phyloP scores from a whole-genome alignment of 2,888 invertebrate species.

The Bursaphelenchus okinawaensis region DNA sequence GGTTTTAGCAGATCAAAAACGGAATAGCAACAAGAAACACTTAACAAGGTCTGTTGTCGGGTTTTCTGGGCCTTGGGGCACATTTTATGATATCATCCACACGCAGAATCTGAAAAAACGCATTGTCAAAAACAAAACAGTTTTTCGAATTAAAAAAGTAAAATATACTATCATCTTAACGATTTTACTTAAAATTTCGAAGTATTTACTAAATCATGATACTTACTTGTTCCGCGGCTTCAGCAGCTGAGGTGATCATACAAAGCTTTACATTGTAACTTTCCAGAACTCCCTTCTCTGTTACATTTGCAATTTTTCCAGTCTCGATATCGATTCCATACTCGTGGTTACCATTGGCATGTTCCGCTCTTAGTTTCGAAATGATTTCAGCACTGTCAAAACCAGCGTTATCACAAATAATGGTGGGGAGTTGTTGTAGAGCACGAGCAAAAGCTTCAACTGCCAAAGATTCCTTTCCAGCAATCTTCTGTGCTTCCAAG shows the following conservation, averaged over 20 bases:
- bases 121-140: no score
- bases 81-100: constrained; percentile 89
- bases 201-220: background rate
- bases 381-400: constrained; percentile 92
- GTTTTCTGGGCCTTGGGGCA: constrained; percentile 48
- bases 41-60: constrained; percentile 53
- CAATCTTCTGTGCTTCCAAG: constrained; percentile 55
- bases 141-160: no score
- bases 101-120: constrained; percentile 80
- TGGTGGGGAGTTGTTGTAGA: constrained; percentile 74
- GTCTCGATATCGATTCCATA: constrained; percentile 81
- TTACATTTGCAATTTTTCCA: constrained; percentile 84
- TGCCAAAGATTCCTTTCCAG: constrained; percentile 94
- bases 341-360: constrained; percentile 73
- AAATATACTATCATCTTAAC: no score
- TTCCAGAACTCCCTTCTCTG: constrained; percentile 83
- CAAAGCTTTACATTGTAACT: constrained; percentile 94
- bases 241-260: constrained; percentile 84
- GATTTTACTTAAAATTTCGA: no score
- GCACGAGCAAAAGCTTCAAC: constrained; percentile 91
- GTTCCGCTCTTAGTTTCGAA: constrained; percentile 82
- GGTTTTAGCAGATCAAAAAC: background rate
- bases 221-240: constrained; percentile 69
- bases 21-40: background rate
- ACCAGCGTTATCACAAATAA: constrained; percentile 96